phyloP scores from a whole-genome alignment of 2,113 vertebrate genomes.

The Leptosomus discolor region DNA sequence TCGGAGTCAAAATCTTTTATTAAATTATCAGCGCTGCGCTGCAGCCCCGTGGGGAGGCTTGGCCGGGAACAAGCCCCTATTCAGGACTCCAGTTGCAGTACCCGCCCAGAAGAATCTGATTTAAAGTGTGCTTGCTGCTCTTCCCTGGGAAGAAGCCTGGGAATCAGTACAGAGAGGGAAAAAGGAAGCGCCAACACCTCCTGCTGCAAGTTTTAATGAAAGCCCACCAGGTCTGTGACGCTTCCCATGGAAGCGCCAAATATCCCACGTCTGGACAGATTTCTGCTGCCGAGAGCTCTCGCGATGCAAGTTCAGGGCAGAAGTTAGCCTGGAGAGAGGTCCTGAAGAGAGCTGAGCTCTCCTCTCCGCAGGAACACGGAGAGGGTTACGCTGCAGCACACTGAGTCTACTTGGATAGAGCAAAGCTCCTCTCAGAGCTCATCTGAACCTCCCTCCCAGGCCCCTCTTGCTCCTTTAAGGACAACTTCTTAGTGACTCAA shows the following conservation, averaged over 20 bases:
- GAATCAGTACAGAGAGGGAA: background rate
- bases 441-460: background rate
- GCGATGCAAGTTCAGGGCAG: background rate
- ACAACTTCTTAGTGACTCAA: background rate
- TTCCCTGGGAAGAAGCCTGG: background rate
- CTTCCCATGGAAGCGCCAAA: background rate
- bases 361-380: background rate
- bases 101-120: rapidly evolving
- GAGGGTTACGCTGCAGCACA: background rate
- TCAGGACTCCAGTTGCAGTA: rapidly evolving
- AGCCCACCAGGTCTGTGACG: background rate
- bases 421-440: background rate
- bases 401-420: background rate
- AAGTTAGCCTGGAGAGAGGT: background rate
- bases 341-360: background rate
- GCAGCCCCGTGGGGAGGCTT: background rate
- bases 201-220: background rate
- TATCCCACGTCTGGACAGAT: rapidly evolving
- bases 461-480: background rate
- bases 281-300: background rate
- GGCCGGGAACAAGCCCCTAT: background rate
- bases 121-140: background rate
- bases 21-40: background rate
- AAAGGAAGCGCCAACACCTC: rapidly evolving
- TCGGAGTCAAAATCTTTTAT: background rate